Evolutionary conservation across 2,888 invertebrate species (phyloP).

Genomic region (Erebia aethiops): DNA sequence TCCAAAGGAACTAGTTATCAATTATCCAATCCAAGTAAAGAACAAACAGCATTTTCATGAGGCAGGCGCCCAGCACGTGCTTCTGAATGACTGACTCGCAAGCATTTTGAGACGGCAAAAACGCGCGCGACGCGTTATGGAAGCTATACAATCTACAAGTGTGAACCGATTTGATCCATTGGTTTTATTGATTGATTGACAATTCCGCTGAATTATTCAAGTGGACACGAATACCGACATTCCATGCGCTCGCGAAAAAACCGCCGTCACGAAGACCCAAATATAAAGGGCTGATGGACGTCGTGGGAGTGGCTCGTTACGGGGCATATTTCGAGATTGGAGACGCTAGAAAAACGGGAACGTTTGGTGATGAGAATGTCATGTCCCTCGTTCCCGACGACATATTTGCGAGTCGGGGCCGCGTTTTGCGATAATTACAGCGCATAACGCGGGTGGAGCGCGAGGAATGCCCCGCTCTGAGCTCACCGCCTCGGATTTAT

Average conservation of each 20-base stretch:
- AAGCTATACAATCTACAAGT: constrained; percentile 75
- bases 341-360: constrained; percentile 67
- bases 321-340: constrained; percentile 61
- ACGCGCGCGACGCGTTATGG: constrained; percentile 64
- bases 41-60: constrained; percentile 61
- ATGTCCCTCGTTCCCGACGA: constrained; percentile 80
- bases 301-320: constrained; percentile 71
- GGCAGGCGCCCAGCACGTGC: constrained; percentile 61
- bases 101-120: constrained; percentile 75
- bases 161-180: constrained; percentile 81
- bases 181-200: constrained; percentile 81
- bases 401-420: constrained; percentile 79
- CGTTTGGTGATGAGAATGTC: constrained; percentile 82
- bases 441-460: constrained; percentile 76
- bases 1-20: constrained; percentile 55
- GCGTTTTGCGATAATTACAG: constrained; percentile 82
- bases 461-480: constrained; percentile 75
- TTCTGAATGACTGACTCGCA: constrained; percentile 70
- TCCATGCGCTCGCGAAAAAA: constrained; percentile 76
- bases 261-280: constrained; percentile 57
- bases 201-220: constrained; percentile 80
- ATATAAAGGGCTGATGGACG: constrained; percentile 58
- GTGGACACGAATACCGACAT: constrained; percentile 76
- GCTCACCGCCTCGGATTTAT: constrained; percentile 78
- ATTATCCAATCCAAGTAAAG: constrained; percentile 62